Base-by-base conservation (phyloP, 2,113 vertebrate species). In the Pseudolaguvia tuberculata region DNA sequence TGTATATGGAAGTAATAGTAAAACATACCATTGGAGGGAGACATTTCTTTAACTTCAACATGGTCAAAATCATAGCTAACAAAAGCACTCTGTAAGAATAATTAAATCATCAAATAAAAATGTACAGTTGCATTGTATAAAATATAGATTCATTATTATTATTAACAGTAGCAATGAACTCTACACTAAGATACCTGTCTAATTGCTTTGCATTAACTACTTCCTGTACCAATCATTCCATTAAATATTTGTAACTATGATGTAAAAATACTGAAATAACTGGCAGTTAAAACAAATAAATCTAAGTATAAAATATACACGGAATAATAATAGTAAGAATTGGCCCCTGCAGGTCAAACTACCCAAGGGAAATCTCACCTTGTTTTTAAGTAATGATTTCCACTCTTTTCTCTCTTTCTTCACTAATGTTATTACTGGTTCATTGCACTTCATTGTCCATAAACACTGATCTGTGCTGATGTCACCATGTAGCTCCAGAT, bases 61-160 rank as follows among this genome's bases (percentile, higher is more conserved):
- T 84, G 84, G 7, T 89, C 86, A 78, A 86, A 81, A 74, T 91
- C 84, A 11, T 85, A 88, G 50, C 81, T 88, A 48, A 91, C 88
- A 77, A 90, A 89, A 25, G 85, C 83, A 72, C 84, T 91, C 89
- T 91, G 80, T 2, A 62, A 21, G 55, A 23, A 15, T 5, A 47
- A 23, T 0, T n/a, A n/a, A 13, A 56, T 25, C 3, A 6, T 11
- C 17, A 55, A 77, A 50, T 56, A 27, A 72, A 0, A 48, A 29
- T 15, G 17, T 48, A 48, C 14, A 50, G 13, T 3, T 50, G 8
- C 17, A 50, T 50, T 4, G 31, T 6, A 35, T 35, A 35, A n/a
- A n/a, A 10, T 13, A 48, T 10, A 20, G 14, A 29, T 58, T 4
- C 3, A 29, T 56, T 25, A 4, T 27, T 57, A 29, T 56, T 25